A percentile compares a stretch with the other conserved stretches of the same genome.
Conservation (phyloP, 2,888 invertebrate species). For the Torymus auratus region DNA sequence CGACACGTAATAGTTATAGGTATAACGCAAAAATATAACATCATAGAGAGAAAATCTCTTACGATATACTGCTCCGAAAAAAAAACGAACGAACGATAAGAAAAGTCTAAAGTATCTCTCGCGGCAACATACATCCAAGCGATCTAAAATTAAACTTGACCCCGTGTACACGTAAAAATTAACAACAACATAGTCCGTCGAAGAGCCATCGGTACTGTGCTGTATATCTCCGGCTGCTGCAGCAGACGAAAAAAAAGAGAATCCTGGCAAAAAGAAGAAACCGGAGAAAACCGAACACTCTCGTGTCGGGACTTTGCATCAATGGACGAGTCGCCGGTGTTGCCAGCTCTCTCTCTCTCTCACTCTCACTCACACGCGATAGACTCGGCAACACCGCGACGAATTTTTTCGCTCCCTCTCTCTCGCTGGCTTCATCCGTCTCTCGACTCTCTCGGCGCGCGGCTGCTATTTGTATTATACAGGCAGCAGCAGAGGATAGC, state of each 20-base stretch:
- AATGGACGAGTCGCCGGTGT: slow-evolving; percentile 55
- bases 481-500: neutral
- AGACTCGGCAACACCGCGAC: too few relatives aligned
- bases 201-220: too few relatives aligned
- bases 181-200: neutral
- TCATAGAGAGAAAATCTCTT: too few relatives aligned
- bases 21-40: too few relatives aligned
- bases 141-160: slow-evolving; percentile 19
- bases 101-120: neutral
- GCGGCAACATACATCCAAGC: neutral
- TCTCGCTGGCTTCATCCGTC: neutral
- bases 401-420: too few relatives aligned
- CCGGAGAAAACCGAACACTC: neutral
- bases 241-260: slow-evolving; percentile 17
- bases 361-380: slow-evolving; percentile 55
- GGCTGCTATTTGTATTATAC: neutral
- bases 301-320: slow-evolving; percentile 51
- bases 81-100: too few relatives aligned
- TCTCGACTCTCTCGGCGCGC: neutral
- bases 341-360: slow-evolving; percentile 25
- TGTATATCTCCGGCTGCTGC: too few relatives aligned
- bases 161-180: neutral
- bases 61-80: too few relatives aligned
- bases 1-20: too few relatives aligned
- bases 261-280: slow-evolving; percentile 13